phyloP scores from a whole-genome alignment of 2,797 vertebrate species.

The Sebastes dallii region DNA sequence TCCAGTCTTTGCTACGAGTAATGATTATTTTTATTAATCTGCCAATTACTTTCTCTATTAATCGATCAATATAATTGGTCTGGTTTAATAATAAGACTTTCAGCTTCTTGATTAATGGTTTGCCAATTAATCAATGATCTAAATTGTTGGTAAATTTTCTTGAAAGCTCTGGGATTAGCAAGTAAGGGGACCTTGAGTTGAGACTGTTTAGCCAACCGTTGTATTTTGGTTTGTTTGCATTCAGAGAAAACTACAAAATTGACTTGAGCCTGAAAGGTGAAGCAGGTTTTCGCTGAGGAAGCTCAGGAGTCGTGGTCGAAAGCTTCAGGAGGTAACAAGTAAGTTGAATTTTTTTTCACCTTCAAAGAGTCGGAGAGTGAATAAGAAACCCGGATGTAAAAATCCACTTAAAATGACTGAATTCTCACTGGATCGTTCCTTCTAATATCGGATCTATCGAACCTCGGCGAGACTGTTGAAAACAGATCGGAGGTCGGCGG shows the following conservation, averaged over 20 bases:
- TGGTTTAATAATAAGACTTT: neutral
- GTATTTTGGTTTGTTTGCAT: neutral
- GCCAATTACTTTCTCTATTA: neutral
- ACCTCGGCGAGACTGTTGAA: neutral
- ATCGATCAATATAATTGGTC: neutral
- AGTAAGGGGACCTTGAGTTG: neutral
- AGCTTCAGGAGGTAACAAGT: neutral
- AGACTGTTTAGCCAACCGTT: neutral
- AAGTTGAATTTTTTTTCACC: neutral
- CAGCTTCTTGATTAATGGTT: neutral
- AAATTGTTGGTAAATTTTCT: neutral
- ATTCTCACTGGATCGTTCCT: neutral
- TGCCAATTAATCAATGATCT: neutral
- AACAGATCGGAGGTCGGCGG: neutral
- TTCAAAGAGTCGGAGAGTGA: neutral
- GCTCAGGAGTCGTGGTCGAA: neutral
- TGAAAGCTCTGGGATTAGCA: neutral
- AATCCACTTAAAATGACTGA: neutral
- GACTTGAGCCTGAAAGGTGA: neutral
- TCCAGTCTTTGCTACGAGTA: neutral
- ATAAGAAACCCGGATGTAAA: neutral
- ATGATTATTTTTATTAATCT: neutral
- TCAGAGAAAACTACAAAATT: neutral
- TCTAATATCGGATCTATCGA: neutral
- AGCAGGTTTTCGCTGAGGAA: neutral